These are phyloP conservation scores for Pipistrellus kuhlii DNA, from an alignment of 2,797 vertebrate species.

Conservation along the genomic window DNA sequence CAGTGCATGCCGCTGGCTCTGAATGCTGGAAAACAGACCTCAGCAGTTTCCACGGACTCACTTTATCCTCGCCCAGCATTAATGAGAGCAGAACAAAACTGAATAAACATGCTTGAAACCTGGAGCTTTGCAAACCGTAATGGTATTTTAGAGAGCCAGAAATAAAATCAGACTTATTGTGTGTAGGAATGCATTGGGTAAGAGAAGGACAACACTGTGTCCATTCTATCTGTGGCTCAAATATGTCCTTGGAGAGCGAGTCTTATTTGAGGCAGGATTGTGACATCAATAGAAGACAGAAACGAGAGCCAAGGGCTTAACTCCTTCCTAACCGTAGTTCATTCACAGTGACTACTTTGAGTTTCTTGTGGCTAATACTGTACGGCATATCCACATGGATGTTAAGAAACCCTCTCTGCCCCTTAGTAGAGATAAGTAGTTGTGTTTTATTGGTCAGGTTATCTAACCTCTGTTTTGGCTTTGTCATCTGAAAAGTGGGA, in stretches of 20 bases:
- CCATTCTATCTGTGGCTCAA: background rate
- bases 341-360: background rate
- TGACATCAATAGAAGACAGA: background rate
- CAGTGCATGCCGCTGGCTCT: background rate
- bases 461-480: background rate
- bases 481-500: background rate
- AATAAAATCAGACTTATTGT: conserved; percentile 25
- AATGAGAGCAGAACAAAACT: conserved; percentile 64
- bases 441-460: background rate
- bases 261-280: background rate
- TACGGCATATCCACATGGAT: background rate
- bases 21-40: conserved; percentile 21
- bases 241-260: background rate
- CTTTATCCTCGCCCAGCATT: conserved; percentile 64
- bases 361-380: background rate
- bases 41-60: conserved; percentile 51
- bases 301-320: background rate
- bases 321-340: background rate
- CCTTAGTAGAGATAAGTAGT: background rate
- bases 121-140: conserved; percentile 36
- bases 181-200: background rate
- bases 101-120: conserved; percentile 34
- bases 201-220: background rate
- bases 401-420: background rate
- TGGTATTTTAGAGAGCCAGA: conserved; percentile 16